Base-by-base conservation (phyloP, 2,797 vertebrate species). In the Esox masquinongy region DNA sequence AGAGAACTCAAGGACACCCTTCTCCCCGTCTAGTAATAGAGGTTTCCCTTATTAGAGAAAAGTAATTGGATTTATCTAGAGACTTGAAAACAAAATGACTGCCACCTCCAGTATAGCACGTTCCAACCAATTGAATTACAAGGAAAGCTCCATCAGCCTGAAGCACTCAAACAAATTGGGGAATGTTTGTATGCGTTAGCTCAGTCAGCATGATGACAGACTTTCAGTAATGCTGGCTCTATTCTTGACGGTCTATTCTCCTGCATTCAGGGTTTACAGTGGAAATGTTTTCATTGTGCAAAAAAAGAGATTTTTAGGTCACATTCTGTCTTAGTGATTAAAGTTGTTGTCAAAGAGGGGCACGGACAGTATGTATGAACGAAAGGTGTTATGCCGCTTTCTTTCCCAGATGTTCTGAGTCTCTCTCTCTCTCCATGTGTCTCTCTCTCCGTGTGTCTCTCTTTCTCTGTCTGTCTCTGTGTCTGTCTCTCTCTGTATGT, bases 151-250 rank as follows among this genome's bases (percentile, higher is more conserved):
- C 39, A 34, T 43, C 31, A 1, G 66, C 68, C 51, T 49, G 56
- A 64, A 49, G 72, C 77, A 78, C 77, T 78, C 56, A 70, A 64
- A 70, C 53, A 36, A 59, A 78, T 78, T 64, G 50, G 56, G 71
- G 16, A 53, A 61, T 17, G 24, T 26, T 68, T 22, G 68, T 69
- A 22, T 53, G 70, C 49, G 1, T 50, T 19, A 16, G 19, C 31
- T n/a, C 39, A 22, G 29, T 39, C 24, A n/a, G n/a, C 26, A 66
- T 0, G 63, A 3, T 6, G 26, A 31, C 26, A 9, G 59, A 26
- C n/a, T 2, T 24, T 17, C 14, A 66, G 29, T 11, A 66, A 34
- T 66, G 63, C 15, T 66, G 22, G 26, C 15, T 29, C 24, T 66
- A 2, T 63, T 26, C 22, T 26, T 22, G 16, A 22, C 22, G 5